Conservation (phyloP, 2,113 vertebrate genomes). For the Uria lomvia region DNA sequence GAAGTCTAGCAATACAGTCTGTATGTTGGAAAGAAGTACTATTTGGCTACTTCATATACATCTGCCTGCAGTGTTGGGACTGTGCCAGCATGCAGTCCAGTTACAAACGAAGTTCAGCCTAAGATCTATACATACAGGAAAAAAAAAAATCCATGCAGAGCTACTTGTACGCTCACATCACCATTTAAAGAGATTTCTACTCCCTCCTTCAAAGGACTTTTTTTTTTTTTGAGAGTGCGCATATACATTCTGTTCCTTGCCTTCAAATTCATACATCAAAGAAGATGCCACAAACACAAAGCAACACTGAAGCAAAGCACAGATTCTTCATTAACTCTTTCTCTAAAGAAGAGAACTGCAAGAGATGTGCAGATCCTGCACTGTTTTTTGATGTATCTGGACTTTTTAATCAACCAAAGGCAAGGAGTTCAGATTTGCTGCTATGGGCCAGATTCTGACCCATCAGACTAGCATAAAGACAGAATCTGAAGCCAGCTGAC, state of each 20-base stretch:
- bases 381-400: background rate
- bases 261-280: background rate
- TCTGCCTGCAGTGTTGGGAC: conserved; percentile 39
- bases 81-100: conserved; percentile 38
- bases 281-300: background rate
- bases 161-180: background rate
- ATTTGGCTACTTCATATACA: conserved; percentile 1
- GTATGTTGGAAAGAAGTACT: background rate
- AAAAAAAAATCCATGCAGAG: background rate
- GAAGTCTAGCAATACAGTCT: background rate
- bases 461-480: background rate
- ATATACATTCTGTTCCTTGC: background rate
- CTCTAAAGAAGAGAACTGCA: background rate
- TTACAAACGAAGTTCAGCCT: background rate
- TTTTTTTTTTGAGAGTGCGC: background rate
- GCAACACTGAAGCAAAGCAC: background rate
- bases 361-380: background rate
- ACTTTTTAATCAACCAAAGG: background rate
- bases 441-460: background rate
- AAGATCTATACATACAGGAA: background rate
- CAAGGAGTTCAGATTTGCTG: background rate
- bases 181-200: conserved; percentile 43
- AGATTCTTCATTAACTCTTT: background rate
- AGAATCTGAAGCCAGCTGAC: background rate
- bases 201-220: background rate